These are phyloP conservation scores for Acrobeloides nanus DNA, from an alignment of 2,888 invertebrate genomes.

Conservation along the genomic window DNA sequence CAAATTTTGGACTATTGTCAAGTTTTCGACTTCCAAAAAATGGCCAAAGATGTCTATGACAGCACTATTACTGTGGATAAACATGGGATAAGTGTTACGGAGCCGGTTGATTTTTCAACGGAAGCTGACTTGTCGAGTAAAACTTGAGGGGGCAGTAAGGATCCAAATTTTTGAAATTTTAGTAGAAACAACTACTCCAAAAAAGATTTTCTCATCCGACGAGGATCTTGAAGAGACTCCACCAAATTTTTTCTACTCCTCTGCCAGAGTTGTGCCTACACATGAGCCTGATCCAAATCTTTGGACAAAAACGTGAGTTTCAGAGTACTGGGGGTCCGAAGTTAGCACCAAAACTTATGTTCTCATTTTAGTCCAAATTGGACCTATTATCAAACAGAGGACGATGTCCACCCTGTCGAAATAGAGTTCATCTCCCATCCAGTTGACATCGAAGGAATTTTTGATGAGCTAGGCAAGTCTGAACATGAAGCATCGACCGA, in stretches of 20 bases:
- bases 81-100: slow-evolving; percentile 1
- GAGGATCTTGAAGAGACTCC: slow-evolving; percentile 27
- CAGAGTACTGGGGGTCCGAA: too few relatives aligned
- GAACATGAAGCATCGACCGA: too few relatives aligned
- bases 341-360: too few relatives aligned
- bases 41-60: slow-evolving; percentile 28
- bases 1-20: slow-evolving; percentile 25
- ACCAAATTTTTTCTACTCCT: slow-evolving; percentile 29
- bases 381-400: too few relatives aligned
- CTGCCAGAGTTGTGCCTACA: too few relatives aligned
- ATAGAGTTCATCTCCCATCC: too few relatives aligned
- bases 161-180: slow-evolving; percentile 5
- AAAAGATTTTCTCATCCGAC: slow-evolving; percentile 26
- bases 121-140: background rate
- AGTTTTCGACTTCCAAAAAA: slow-evolving; percentile 26
- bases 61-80: slow-evolving; percentile 20
- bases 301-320: too few relatives aligned
- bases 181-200: background rate
- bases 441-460: too few relatives aligned
- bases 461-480: too few relatives aligned
- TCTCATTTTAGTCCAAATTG: too few relatives aligned
- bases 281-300: too few relatives aligned
- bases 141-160: background rate
- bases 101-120: slow-evolving; percentile 1
- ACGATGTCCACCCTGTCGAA: too few relatives aligned